Conservation (phyloP, 2,113 vertebrate genomes). For the Galemys pyrenaicus region DNA sequence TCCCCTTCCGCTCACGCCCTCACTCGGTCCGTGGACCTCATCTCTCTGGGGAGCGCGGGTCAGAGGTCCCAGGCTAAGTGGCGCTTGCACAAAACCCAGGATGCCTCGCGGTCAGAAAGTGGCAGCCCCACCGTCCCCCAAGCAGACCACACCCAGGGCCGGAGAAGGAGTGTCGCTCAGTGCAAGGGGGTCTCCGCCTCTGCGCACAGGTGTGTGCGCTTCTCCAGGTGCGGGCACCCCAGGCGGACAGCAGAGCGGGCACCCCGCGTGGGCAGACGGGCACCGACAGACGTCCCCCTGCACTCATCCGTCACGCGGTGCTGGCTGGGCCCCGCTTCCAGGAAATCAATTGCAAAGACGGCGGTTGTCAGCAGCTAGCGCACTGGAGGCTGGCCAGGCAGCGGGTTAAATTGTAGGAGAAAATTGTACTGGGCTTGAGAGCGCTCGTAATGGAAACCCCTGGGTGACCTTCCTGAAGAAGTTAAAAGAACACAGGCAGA, state of each 20-base stretch:
- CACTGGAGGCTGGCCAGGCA: constrained; percentile 81
- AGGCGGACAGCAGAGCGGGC: neutral
- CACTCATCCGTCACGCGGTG: constrained; percentile 82
- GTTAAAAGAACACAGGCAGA: constrained; percentile 71
- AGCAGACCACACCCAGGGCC: too few relatives aligned
- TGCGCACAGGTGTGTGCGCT: neutral
- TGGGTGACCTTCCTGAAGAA: constrained; percentile 76
- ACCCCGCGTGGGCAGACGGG: neutral
- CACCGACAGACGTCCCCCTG: constrained; percentile 65
- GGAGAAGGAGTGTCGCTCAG: too few relatives aligned
- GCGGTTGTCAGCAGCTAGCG: constrained; percentile 78
- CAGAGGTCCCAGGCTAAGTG: neutral
- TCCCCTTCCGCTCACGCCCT: neutral
- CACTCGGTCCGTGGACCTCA: rapidly evolving
- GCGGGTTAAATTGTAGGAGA: constrained; percentile 85
- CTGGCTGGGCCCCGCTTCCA: constrained; percentile 79
- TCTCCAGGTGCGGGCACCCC: rapidly evolving
- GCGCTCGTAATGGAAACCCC: constrained; percentile 74
- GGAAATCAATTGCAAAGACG: constrained; percentile 85
- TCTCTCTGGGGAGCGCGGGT: neutral
- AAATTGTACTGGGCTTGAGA: constrained; percentile 80
- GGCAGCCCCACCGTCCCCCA: neutral
- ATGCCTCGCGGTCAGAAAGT: neutral
- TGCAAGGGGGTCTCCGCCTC: neutral
- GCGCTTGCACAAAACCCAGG: neutral